These are phyloP conservation scores for Galagoides demidoff DNA, from an alignment of 2,797 vertebrate genomes.

Conservation along the genomic window DNA sequence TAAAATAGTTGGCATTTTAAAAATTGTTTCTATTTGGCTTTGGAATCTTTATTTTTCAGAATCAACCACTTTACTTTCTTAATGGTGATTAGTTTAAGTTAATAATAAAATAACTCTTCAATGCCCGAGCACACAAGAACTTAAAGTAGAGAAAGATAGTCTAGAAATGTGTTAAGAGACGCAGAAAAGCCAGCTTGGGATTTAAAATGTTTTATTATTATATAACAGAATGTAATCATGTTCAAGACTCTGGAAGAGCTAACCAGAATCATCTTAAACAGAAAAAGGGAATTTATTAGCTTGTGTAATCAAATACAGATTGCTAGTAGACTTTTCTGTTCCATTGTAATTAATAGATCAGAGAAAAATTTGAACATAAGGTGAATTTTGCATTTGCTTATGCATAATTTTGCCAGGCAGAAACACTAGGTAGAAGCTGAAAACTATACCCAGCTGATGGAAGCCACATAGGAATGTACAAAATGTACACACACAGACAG, in stretches of 20 bases:
- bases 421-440: constrained; percentile 34
- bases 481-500: neutral
- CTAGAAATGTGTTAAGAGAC: constrained; percentile 26
- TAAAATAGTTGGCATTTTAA: constrained; percentile 31
- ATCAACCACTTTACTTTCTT: neutral
- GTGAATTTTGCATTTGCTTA: constrained; percentile 48
- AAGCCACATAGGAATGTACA: constrained; percentile 22
- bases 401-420: neutral
- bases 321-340: constrained; percentile 11
- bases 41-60: constrained; percentile 44
- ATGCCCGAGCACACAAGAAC: neutral
- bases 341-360: constrained; percentile 5
- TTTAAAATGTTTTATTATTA: constrained; percentile 47
- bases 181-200: neutral
- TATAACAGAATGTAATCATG: constrained; percentile 20
- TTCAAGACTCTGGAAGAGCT: constrained; percentile 13
- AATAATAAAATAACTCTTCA: constrained; percentile 53
- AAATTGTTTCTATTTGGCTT: constrained; percentile 17
- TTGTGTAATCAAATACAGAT: neutral
- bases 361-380: constrained; percentile 18
- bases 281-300: constrained; percentile 29
- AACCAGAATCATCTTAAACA: constrained; percentile 30
- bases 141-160: constrained; percentile 26
- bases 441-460: constrained; percentile 16
- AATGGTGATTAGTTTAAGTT: constrained; percentile 22